Evolutionary conservation across 2,113 vertebrate genomes (phyloP), one percentile per base, ranked within the genome.

Genomic region (Plotosus lineatus): DNA sequence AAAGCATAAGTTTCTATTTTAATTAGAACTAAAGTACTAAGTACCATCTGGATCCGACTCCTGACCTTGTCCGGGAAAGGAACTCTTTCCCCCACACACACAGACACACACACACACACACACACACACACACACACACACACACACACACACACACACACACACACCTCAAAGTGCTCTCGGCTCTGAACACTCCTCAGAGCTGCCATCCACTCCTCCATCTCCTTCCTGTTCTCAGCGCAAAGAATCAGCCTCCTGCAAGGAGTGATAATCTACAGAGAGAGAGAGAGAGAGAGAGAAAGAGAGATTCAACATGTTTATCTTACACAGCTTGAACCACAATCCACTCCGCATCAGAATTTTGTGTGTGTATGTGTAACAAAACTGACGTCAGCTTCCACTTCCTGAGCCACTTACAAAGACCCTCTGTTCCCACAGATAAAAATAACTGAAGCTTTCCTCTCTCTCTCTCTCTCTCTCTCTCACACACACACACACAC

Each of bases 191-290:
- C 94, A 38, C 94, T 95, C 81, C 95, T 95, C 87, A 99, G 90
- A 0, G 95, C 96, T 6, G 96, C 93, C 69, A 99, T 99, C 98
- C 98, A 99, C 50, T 99, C 98, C 90, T 99, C 98, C 98, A 99
- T 99, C 85, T 99, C 98, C 86, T 99, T 99, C 83, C 98, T 95
- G 93, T 96, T 98, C 83, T 99, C 98, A 0, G 98, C 96, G 82
- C 97, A 98, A 60, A 99, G 92, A 75, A 98, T 96, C 71, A 99
- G 93, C 38, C 95, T 96, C 79, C 97, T 92, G 84, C 96, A 99
- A 0, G 98, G 98, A 69, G 98, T 99, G 90, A 99, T 98, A 77
- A 99, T 94, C 97, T 99, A 80, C 9, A 76, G 33, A 44, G 1
- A 53, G 46, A 77, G 23, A 66, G 9, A 48, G 33, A 61, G n/a